Base-by-base conservation (phyloP, 2,888 invertebrate genomes). In the Sinhomidia bicolor region DNA sequence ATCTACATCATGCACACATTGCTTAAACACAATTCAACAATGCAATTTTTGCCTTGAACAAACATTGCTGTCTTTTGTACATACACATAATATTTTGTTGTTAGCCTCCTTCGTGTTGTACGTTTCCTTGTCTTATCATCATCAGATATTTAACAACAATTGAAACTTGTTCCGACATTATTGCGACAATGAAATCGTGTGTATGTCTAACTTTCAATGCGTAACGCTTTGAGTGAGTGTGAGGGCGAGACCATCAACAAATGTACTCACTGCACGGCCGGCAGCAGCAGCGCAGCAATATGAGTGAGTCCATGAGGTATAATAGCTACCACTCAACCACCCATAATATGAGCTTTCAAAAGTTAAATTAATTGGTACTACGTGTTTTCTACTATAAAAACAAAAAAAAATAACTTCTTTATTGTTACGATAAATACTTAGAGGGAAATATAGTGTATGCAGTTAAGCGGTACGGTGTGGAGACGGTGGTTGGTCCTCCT, bases 131-230 rank as follows among this genome's bases (percentile, higher is more conserved):
- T 36, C 86, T 86, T 86, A 86, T 81, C 86, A 86, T 47, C 54
- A 51, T 78, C 36, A 23, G 65, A 86, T 86, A 74, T 81, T 81
- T 86, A 80, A 86, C 86, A 68, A 44, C 54, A 68, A 80, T 44
- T 54, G 32, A 86, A 86, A 86, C 86, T 81, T 32, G 81, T 86
- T 86, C 79, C 71, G 86, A 86, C 86, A 71, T 86, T 86, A 86
- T 86, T 86, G 86, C 81, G 86, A 86, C 86, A 86, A 81, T 57
- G 44, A 68, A 74, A 71, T 41, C 12, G 62, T 44, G 17, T 65
- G 26, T 71, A 23, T 44, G 44, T 44, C 17, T n/a, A 17, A 4
- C 0, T 54, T 6, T 14, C 29, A n/a, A n/a, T 65, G 1, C 32
- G 57, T 60, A 29, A 17, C 62, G 29, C 32, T 65, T 29, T 84